Conservation (phyloP, 2,113 vertebrate genomes). For the Sapajus apella region DNA sequence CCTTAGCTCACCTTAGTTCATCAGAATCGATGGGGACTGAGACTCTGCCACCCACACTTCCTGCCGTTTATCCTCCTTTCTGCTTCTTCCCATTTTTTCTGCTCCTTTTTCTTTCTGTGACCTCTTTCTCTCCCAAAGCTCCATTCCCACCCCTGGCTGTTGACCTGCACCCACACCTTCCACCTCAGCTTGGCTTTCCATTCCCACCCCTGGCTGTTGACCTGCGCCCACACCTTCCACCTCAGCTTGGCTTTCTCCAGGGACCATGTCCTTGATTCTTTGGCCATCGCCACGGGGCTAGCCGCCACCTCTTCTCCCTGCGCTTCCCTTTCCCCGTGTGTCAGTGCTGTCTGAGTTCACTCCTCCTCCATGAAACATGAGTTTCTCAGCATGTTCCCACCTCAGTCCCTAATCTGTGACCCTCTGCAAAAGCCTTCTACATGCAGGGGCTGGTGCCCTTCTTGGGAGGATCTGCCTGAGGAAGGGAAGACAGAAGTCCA, state of each 20-base stretch:
- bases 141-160: neutral
- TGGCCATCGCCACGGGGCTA: neutral
- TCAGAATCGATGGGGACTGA: neutral
- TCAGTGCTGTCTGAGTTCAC: neutral
- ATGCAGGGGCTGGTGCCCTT: neutral
- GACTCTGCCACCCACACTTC: neutral
- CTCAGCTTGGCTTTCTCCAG: neutral
- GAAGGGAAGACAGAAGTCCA: slow-evolving; percentile 29
- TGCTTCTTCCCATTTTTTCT: neutral
- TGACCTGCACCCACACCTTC: neutral
- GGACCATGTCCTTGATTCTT: neutral
- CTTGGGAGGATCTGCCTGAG: neutral
- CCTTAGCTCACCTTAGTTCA: neutral
- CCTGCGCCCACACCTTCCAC: neutral
- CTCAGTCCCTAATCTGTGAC: neutral
- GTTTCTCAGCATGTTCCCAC: neutral
- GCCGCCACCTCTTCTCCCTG: neutral
- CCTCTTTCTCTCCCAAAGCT: neutral
- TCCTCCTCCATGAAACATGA: neutral
- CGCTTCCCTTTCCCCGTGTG: neutral
- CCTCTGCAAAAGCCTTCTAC: neutral
- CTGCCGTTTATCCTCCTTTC: neutral
- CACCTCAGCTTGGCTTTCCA: neutral
- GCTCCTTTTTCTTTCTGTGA: slow-evolving; percentile 2
- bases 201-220: neutral